Percentiles rank a stretch among this genome's conserved stretches.
These are phyloP conservation scores for Catocala sponsa DNA, from an alignment of 2,888 invertebrate genomes.

Conservation along the genomic window DNA sequence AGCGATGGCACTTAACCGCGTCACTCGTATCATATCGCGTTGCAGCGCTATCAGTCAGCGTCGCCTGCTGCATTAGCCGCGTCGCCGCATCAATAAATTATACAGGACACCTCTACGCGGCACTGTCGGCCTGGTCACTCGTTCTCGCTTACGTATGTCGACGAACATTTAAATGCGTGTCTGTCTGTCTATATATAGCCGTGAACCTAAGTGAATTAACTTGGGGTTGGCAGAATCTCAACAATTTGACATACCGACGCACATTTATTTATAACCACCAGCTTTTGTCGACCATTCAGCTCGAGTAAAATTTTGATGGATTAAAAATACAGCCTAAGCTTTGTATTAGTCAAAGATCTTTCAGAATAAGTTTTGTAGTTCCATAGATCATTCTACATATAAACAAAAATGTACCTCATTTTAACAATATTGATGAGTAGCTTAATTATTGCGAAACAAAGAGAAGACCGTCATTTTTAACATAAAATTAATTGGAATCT, in stretches of 20 bases:
- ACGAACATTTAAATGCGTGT: conserved; percentile 62
- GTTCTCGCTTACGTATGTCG: conserved; percentile 54
- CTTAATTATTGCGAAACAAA: conserved; percentile 9
- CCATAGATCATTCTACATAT: no score
- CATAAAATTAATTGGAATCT: no score
- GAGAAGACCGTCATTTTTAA: background rate
- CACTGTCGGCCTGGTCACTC: conserved; percentile 74
- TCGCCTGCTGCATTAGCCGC: conserved; percentile 83
- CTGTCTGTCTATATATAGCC: conserved; percentile 45
- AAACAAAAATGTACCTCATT: no score
- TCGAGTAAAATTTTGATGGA: no score
- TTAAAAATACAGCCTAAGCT: no score
- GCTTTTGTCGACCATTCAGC: no score
- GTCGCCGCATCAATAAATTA: conserved; percentile 83
- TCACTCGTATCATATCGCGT: conserved; percentile 82
- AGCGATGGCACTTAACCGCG: conserved; percentile 86
- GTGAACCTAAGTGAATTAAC: conserved; percentile 37
- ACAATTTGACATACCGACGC: conserved; percentile 21
- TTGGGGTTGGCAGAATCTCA: conserved; percentile 48
- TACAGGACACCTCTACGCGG: conserved; percentile 70
- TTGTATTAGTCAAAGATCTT: no score
- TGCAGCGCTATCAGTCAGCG: conserved; percentile 84
- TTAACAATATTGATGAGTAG: background rate
- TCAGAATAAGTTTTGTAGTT: no score
- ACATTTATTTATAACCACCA: conserved; percentile 2